These are phyloP conservation scores for Philotrypesis tridentata DNA, from an alignment of 1,140 invertebrate genomes.

Conservation along the genomic window DNA sequence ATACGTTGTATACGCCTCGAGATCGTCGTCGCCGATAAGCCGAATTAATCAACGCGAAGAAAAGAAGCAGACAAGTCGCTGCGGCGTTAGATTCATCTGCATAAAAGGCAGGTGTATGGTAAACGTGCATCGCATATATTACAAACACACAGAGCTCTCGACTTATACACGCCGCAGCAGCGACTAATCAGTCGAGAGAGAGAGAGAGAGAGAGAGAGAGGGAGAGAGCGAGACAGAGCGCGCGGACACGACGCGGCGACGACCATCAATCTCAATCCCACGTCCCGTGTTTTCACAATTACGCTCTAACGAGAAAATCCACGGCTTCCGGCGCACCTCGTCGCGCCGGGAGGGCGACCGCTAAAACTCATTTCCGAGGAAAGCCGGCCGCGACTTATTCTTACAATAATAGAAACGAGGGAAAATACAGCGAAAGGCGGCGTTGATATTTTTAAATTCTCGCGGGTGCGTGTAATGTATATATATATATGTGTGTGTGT, in stretches of 20 bases:
- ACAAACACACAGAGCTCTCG: too few species aligned
- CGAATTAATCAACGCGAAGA: background rate
- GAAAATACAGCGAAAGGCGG: background rate
- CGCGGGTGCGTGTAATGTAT: too few species aligned
- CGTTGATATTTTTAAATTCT: conserved; percentile 17
- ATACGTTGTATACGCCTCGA: too few species aligned
- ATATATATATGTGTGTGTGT: too few species aligned
- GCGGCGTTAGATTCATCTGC: background rate
- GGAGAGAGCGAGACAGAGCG: background rate
- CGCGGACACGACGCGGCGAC: background rate
- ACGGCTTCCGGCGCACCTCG: background rate
- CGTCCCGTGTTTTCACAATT: conserved; percentile 39
- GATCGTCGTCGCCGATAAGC: too few species aligned
- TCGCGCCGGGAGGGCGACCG: background rate
- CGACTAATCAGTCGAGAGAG: conserved; percentile 24
- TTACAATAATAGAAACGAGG: background rate
- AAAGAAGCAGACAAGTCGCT: too few species aligned
- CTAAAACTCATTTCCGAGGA: conserved; percentile 14
- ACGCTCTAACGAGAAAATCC: conserved; percentile 35
- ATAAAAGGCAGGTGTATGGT: background rate
- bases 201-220: too few species aligned
- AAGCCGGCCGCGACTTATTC: background rate
- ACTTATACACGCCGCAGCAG: background rate
- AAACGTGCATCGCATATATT: too few species aligned
- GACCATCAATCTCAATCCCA: conserved; percentile 37